Conservation (phyloP, 2,888 invertebrate species). For the Acanthococcus lagerstroemiae region DNA sequence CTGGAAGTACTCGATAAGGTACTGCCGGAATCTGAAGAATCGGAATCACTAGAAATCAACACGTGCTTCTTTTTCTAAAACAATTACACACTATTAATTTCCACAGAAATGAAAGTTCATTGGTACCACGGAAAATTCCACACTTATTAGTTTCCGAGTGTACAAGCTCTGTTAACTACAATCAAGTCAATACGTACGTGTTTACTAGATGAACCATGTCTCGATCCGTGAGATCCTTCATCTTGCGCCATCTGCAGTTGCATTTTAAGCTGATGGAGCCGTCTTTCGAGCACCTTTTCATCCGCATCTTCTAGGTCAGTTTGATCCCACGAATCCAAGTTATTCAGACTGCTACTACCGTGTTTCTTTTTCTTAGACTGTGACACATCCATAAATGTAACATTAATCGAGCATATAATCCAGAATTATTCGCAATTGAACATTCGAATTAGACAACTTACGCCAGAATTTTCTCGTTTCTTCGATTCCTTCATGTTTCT, state of each 20-base stretch:
- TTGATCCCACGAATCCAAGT: constrained; percentile 67
- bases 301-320: constrained; percentile 70
- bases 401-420: too few relatives aligned
- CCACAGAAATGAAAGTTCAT: not conserved
- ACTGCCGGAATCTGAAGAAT: constrained; percentile 17
- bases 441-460: constrained; percentile 4
- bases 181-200: not conserved
- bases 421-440: too few relatives aligned
- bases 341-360: constrained; percentile 49
- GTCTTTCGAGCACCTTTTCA: constrained; percentile 65
- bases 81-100: too few relatives aligned
- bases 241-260: constrained; percentile 50
- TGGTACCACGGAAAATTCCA: too few relatives aligned
- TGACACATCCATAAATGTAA: too few relatives aligned
- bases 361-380: constrained; percentile 38
- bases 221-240: not conserved
- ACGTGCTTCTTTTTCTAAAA: not conserved
- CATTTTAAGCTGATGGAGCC: constrained; percentile 61
- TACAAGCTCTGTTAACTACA: too few relatives aligned
- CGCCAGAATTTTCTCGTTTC: constrained; percentile 9
- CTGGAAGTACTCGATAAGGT: constrained; percentile 23
- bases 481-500: constrained; percentile 19
- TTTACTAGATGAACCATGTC: not conserved
- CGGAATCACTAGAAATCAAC: constrained; percentile 14
- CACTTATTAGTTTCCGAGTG: too few relatives aligned